Evolutionary conservation across 1,140 invertebrate species (phyloP), one percentile per base, ranked within the genome.

Genomic region (Drosophila sechellia): DNA sequence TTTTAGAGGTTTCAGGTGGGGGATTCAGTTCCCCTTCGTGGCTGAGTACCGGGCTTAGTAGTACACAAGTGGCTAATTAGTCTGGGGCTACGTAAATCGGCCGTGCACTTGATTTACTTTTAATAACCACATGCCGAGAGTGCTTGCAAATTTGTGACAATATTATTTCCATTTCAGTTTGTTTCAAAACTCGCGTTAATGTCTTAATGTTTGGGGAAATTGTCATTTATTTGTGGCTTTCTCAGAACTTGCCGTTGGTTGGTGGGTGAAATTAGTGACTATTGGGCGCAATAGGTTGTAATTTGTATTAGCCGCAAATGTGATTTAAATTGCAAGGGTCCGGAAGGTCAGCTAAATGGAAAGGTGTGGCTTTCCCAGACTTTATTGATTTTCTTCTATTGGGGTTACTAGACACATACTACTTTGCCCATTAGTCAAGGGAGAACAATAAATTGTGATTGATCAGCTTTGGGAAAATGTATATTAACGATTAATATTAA

Each of bases 31-130:
- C 12, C 1, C 42, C 8, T 35, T n/a, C 17, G 22, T 5, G 22
- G 42, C 4, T 3, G 27, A 50, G 48, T 27, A 48, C 46, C 46
- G 4, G 34, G 57, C 8, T 45, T 31, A 64, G 31, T 22, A 22
- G 20, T 46, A 37, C 46, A 46, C 52, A 69, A 79, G 60, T 72
- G 46, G 59, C 61, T 79, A 81, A 86, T 86, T 87, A 81, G 83
- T 61, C 65, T 64, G 54, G 50, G 53, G 49, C 53, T 34, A 60
- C 61, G 70, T 60, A 81, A 81, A 78, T 86, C 53, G 65, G 60
- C 60, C 58, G 61, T 78, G 61, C 68, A 81, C 70, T 78, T 86
- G 75, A 86, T 86, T 87, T 78, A 65, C 77, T 74, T 86, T 81
- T 86, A 87, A 86, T 86, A 81, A 76, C 65, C 71, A 77, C 65